Percentiles rank a stretch among this genome's conserved stretches.
Evolutionary conservation across 2,113 vertebrate species (phyloP).

Genomic region (Cavia aperea): DNA sequence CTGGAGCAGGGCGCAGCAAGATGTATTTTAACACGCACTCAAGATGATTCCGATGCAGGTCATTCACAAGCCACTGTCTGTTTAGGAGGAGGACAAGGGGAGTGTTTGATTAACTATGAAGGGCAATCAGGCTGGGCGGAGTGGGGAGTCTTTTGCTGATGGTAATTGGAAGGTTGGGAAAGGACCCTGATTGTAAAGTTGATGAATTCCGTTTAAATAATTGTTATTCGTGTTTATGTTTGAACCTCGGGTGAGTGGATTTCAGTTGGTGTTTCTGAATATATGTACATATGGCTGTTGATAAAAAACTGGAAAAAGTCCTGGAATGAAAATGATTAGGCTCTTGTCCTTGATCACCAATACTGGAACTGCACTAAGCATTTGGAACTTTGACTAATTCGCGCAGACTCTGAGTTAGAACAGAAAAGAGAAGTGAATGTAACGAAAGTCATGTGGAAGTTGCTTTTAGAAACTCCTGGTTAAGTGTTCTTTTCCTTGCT

Average conservation of each 20-base stretch:
- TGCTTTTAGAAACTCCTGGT: neutral
- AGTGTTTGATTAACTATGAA: slow-evolving; percentile 44
- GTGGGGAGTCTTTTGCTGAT: slow-evolving; percentile 15
- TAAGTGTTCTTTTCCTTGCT: neutral
- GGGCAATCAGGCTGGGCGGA: slow-evolving; percentile 48
- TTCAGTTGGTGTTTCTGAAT: slow-evolving; percentile 17
- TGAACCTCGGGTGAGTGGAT: neutral
- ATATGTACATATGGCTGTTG: slow-evolving; percentile 10
- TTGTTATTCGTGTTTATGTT: slow-evolving; percentile 38
- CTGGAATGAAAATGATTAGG: neutral
- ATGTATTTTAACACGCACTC: neutral
- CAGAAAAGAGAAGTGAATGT: neutral
- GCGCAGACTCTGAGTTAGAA: neutral
- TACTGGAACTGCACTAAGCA: neutral
- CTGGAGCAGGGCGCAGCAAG: neutral
- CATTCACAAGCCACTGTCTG: slow-evolving; percentile 13
- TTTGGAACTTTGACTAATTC: neutral
- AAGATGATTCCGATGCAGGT: neutral
- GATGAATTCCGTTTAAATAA: slow-evolving; percentile 36
- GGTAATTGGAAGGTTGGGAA: slow-evolving; percentile 51
- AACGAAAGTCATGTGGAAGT: neutral
- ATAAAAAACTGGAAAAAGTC: neutral
- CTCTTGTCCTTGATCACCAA: neutral
- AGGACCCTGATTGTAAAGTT: slow-evolving; percentile 34
- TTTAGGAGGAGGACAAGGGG: slow-evolving; percentile 15